phyloP scores from a whole-genome alignment of 2,888 invertebrate species.

The Cephus rjabovi region DNA sequence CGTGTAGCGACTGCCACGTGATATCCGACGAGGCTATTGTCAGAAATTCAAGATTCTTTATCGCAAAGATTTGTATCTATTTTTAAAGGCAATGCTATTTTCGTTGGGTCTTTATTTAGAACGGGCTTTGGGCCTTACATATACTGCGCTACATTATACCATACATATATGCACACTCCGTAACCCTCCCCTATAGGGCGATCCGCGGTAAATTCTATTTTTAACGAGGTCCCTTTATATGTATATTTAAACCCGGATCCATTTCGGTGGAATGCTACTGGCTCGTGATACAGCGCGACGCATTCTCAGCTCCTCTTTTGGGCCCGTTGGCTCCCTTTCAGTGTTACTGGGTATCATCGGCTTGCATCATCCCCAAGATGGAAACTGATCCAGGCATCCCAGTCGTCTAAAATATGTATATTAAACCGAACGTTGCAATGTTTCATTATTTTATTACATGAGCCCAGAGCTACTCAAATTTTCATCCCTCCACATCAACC shows the following conservation, averaged over 20 bases:
- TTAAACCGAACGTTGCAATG: background rate
- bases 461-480: background rate
- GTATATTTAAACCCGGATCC: conserved; percentile 8
- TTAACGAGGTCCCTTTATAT: conserved; percentile 1
- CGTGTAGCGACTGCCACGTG: background rate
- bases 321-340: background rate
- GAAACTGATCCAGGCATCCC: background rate
- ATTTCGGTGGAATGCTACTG: background rate
- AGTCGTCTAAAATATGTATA: background rate
- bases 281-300: background rate
- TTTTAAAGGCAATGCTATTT: conserved; percentile 14
- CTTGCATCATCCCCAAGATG: background rate
- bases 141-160: background rate
- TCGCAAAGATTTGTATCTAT: conserved; percentile 17
- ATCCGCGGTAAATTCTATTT: conserved; percentile 1
- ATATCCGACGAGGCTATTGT: conserved; percentile 4
- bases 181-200: background rate
- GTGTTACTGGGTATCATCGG: background rate
- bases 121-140: background rate
- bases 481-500: background rate
- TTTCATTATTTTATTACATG: background rate
- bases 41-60: conserved; percentile 12
- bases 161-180: background rate
- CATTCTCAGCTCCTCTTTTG: background rate
- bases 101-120: background rate